Conservation (phyloP, 2,113 vertebrate species). For the Saimiri boliviensis region DNA sequence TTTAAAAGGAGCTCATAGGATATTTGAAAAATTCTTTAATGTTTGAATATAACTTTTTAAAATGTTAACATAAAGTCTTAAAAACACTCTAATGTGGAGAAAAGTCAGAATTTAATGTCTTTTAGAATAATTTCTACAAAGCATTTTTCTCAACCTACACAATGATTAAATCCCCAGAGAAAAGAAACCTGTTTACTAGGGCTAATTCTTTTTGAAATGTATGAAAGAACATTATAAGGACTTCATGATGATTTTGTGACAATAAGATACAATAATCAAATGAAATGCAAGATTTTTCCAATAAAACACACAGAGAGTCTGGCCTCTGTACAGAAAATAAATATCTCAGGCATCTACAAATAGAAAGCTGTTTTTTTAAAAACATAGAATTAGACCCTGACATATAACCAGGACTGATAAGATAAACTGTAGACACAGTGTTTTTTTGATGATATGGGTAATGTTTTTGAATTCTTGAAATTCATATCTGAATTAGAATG, state of each 20-base stretch:
- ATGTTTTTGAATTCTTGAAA: constrained; percentile 44
- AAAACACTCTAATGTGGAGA: background rate
- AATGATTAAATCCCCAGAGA: constrained; percentile 2
- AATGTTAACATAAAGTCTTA: background rate
- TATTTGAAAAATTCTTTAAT: background rate
- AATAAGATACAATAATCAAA: constrained; percentile 33
- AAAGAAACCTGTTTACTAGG: background rate
- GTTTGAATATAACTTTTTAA: background rate
- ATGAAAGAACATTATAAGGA: constrained; percentile 17
- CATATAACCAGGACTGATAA: background rate
- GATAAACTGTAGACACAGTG: constrained; percentile 16
- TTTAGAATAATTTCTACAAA: background rate
- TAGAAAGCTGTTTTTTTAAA: background rate
- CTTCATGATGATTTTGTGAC: background rate
- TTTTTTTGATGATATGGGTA: background rate
- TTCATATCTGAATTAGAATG: constrained; percentile 17
- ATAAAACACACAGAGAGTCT: background rate
- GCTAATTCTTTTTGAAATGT: constrained; percentile 53
- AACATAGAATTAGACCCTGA: constrained; percentile 8
- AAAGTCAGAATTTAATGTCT: background rate
- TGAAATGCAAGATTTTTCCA: background rate
- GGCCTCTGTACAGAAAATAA: constrained; percentile 8
- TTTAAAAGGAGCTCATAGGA: background rate
- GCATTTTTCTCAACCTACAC: constrained; percentile 6
- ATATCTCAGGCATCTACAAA: constrained; percentile 15